These are phyloP conservation scores for Clarias gariepinus DNA, from an alignment of 2,113 vertebrate genomes.

Conservation along the genomic window DNA sequence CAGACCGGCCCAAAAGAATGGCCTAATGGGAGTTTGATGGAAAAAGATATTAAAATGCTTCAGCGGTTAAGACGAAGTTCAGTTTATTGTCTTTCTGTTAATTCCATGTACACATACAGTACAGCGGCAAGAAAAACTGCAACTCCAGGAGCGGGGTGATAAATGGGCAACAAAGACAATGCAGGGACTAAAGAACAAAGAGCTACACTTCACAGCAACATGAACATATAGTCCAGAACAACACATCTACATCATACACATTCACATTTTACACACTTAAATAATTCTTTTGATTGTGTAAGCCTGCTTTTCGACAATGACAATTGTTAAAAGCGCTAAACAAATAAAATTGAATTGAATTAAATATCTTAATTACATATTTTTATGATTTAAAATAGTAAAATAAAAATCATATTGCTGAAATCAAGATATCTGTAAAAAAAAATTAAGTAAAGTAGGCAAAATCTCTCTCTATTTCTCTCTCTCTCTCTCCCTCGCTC, in stretches of 20 bases:
- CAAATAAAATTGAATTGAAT: too few relatives aligned
- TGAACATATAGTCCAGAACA: background rate
- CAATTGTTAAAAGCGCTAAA: too few relatives aligned
- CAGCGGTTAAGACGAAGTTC: background rate
- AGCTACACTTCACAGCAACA: background rate
- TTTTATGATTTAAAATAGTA: background rate
- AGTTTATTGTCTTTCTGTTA: constrained; percentile 7
- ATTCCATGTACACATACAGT: background rate
- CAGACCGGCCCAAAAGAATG: background rate
- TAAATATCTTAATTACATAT: too few relatives aligned
- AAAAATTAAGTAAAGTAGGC: constrained; percentile 48
- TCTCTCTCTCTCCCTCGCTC: constrained; percentile 5
- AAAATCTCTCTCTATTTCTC: constrained; percentile 16
- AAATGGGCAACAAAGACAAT: background rate
- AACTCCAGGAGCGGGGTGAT: background rate
- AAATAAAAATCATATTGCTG: background rate
- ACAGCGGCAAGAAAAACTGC: background rate
- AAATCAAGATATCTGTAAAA: background rate
- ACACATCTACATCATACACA: too few relatives aligned
- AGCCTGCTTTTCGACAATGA: too few relatives aligned
- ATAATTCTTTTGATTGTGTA: too few relatives aligned
- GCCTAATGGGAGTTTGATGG: background rate
- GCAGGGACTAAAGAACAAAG: background rate
- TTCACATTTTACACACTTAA: too few relatives aligned
- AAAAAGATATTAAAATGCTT: background rate